Conservation (phyloP, 2,797 vertebrate genomes). For the Acrossocheilus fasciatus region DNA sequence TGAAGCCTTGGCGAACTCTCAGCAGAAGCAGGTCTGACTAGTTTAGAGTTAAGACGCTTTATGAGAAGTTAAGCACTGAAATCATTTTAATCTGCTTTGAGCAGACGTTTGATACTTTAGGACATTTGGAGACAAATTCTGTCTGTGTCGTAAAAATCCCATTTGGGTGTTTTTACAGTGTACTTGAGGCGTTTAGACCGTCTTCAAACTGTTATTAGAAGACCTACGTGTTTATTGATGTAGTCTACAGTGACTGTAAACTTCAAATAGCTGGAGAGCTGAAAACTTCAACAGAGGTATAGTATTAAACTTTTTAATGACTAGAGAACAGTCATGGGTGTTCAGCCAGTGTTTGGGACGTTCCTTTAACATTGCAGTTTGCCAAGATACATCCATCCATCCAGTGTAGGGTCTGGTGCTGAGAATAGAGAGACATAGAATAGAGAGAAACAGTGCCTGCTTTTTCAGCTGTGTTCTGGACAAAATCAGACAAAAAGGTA, state of each 20-base stretch:
- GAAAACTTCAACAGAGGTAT: not conserved
- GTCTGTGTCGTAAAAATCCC: conserved; percentile 71
- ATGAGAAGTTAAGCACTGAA: conserved; percentile 65
- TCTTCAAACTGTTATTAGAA: not conserved
- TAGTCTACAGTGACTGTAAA: conserved; percentile 45
- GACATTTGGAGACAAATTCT: conserved; percentile 65
- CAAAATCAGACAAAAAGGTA: too few species aligned
- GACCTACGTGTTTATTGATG: conserved; percentile 48
- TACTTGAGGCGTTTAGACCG: conserved; percentile 37
- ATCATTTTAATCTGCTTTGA: conserved; percentile 72
- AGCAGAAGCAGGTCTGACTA: conserved; percentile 28
- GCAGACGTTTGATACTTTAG: conserved; percentile 66
- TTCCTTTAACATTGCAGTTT: not conserved
- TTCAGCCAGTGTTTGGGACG: not conserved
- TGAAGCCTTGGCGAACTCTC: not conserved
- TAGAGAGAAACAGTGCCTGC: too few species aligned
- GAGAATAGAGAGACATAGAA: too few species aligned
- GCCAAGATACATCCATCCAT: not conserved
- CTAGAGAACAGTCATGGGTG: not conserved
- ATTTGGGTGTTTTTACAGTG: conserved; percentile 71
- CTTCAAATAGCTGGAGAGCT: conserved; percentile 15
- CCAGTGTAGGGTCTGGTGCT: not conserved
- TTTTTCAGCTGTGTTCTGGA: too few species aligned
- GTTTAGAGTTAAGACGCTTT: conserved; percentile 69
- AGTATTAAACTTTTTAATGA: not conserved